Evolutionary conservation across 2,797 vertebrate species (phyloP).

Genomic region (Cephalopachus bancanus): DNA sequence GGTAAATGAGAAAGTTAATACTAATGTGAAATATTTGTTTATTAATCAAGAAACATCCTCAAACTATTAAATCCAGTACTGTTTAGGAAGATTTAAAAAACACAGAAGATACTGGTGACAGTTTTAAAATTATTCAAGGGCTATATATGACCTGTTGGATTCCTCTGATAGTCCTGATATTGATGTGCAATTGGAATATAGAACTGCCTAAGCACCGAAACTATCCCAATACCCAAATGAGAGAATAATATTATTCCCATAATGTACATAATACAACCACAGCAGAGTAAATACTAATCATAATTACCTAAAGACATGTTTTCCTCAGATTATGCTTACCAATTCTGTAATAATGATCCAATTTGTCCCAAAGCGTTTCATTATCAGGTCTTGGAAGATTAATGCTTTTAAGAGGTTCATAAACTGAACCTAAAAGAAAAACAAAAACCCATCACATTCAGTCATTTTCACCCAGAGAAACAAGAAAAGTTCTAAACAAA

Average conservation of each 20-base stretch:
- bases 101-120: neutral
- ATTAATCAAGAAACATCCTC: slow-evolving; percentile 10
- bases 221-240: neutral
- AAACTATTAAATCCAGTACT: neutral
- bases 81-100: neutral
- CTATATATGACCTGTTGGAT: neutral
- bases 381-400: slow-evolving; percentile 91
- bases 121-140: slow-evolving; percentile 4
- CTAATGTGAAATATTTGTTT: neutral
- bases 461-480: slow-evolving; percentile 26
- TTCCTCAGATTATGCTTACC: slow-evolving; percentile 89
- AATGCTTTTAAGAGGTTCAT: slow-evolving; percentile 97
- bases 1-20: neutral
- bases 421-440: slow-evolving; percentile 94
- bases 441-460: slow-evolving; percentile 65
- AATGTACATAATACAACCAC: neutral
- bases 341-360: slow-evolving; percentile 96
- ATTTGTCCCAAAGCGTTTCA: slow-evolving; percentile 95
- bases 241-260: neutral
- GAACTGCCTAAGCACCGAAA: neutral
- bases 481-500: slow-evolving; percentile 24
- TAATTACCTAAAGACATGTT: neutral
- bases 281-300: neutral
- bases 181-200: neutral
- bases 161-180: neutral